Percentiles rank a stretch among this genome's conserved stretches.
These are phyloP conservation scores for Himalopsyche japonica DNA, from an alignment of 2,888 invertebrate species.

Conservation along the genomic window DNA sequence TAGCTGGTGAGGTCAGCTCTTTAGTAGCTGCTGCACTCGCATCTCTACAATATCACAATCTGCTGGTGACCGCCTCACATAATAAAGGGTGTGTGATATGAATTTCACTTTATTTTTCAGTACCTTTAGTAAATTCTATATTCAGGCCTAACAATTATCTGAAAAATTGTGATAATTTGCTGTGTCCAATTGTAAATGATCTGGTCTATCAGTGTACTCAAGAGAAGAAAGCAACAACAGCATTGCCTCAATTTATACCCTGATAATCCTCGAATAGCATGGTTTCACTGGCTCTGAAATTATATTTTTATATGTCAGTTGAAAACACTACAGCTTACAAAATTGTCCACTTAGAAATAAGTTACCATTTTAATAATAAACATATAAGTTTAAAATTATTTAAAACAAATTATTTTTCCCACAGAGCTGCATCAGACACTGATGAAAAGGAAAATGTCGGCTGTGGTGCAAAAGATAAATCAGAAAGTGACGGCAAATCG, in stretches of 20 bases:
- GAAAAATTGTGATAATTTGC: too few relatives aligned
- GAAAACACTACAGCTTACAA: too few relatives aligned
- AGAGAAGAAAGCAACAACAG: too few relatives aligned
- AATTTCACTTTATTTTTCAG: background rate
- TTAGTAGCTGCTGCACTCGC: conserved; percentile 57
- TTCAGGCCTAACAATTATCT: background rate
- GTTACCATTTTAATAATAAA: too few relatives aligned
- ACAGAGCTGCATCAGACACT: conserved; percentile 13
- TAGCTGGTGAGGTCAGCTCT: conserved; percentile 56
- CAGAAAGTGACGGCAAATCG: conserved; percentile 47
- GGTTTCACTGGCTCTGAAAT: too few relatives aligned
- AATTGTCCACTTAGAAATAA: too few relatives aligned
- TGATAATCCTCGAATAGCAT: too few relatives aligned
- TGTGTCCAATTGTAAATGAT: too few relatives aligned
- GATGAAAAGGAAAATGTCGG: conserved; percentile 42
- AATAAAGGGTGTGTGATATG: conserved; percentile 14
- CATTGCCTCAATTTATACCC: too few relatives aligned
- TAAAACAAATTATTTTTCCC: background rate
- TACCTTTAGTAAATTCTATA: background rate
- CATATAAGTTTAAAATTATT: background rate
- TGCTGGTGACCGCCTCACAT: conserved; percentile 18
- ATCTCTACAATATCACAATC: conserved; percentile 45
- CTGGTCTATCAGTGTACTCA: too few relatives aligned
- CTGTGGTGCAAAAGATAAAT: conserved; percentile 35
- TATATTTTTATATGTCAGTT: too few relatives aligned